Evolutionary conservation across 2,113 vertebrate genomes (phyloP).

Genomic region (Cinclus mexicanus): DNA sequence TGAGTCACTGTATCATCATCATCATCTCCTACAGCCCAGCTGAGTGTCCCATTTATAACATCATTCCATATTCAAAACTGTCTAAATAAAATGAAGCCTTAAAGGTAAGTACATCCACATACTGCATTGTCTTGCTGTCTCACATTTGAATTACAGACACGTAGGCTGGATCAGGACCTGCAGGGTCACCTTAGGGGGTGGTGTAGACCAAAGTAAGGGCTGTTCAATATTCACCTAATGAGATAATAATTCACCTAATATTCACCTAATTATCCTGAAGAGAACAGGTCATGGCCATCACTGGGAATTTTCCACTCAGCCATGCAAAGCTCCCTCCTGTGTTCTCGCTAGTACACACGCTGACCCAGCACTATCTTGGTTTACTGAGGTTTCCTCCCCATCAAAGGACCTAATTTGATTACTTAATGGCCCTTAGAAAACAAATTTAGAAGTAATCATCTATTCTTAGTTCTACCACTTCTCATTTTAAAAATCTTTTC

Average conservation of each 20-base stretch:
- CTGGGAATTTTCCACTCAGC: not conserved
- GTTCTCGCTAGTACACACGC: not conserved
- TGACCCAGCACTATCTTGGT: not conserved
- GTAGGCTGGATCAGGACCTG: not conserved
- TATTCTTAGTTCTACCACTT: not conserved
- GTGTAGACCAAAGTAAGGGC: not conserved
- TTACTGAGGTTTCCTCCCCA: not conserved
- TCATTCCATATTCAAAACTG: not conserved
- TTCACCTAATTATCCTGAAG: not conserved
- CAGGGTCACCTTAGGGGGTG: not conserved
- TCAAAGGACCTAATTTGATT: not conserved
- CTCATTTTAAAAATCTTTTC: not conserved
- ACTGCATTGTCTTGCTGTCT: fast-evolving
- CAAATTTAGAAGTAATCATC: not conserved
- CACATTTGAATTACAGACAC: not conserved
- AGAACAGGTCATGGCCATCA: not conserved
- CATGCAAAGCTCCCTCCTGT: not conserved
- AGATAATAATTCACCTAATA: not conserved
- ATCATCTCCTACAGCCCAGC: slow-evolving; percentile 30
- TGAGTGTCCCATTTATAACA: slow-evolving; percentile 23
- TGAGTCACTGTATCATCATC: slow-evolving; percentile 48
- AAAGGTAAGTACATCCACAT: not conserved
- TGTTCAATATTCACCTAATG: not conserved
- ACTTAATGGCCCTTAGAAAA: not conserved
- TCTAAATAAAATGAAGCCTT: not conserved